phyloP scores from a whole-genome alignment of 1,140 invertebrate genomes.

The Bombus sibiricus region DNA sequence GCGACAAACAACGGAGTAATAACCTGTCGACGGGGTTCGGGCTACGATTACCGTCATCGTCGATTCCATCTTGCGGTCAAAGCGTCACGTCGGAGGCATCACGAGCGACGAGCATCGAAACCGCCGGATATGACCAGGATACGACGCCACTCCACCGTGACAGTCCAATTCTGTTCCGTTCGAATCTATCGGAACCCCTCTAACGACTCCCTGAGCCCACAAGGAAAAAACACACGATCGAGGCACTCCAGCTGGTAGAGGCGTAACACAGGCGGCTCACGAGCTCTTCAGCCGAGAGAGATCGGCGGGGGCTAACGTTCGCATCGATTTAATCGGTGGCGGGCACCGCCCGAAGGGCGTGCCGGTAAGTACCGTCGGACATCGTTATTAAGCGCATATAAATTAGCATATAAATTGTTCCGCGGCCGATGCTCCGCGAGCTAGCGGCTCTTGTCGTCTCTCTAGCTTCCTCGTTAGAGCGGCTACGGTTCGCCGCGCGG shows the following conservation, averaged over 20 bases:
- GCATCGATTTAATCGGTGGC: constrained; percentile 72
- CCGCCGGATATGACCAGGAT: neutral
- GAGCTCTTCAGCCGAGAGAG: constrained; percentile 11
- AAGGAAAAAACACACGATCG: neutral
- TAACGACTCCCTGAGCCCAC: neutral
- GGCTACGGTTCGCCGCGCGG: neutral
- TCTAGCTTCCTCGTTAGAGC: constrained; percentile 23
- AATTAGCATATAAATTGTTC: constrained; percentile 84
- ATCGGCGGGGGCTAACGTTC: constrained; percentile 38
- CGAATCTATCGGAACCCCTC: neutral
- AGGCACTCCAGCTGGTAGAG: neutral
- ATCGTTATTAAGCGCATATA: constrained; percentile 83
- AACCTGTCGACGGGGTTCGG: constrained; percentile 18
- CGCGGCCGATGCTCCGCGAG: constrained; percentile 58
- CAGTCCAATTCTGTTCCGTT: constrained; percentile 10
- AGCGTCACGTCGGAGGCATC: neutral
- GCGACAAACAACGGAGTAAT: constrained; percentile 29
- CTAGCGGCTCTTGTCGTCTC: constrained; percentile 6
- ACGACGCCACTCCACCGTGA: neutral
- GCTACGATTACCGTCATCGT: constrained; percentile 2
- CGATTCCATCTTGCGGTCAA: constrained; percentile 22
- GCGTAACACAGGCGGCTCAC: neutral
- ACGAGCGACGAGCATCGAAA: neutral
- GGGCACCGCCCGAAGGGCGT: constrained; percentile 77
- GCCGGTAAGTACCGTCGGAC: constrained; percentile 81